Evolutionary conservation across 1,140 invertebrate species (phyloP).

Genomic region (Papilio dardanus): DNA sequence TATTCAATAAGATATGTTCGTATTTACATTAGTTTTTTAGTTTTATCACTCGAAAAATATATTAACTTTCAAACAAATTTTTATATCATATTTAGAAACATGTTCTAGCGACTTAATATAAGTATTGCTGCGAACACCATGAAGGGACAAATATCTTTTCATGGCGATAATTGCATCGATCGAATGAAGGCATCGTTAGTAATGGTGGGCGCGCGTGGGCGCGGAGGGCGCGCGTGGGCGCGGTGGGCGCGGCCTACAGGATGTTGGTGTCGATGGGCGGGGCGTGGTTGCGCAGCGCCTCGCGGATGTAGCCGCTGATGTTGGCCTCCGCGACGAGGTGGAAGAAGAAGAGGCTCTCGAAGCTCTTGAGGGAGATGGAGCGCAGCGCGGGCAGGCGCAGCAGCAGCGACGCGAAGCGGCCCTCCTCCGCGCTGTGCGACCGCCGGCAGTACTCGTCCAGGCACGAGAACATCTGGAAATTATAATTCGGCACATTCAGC

Average conservation of each 20-base stretch:
- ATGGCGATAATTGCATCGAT: not conserved
- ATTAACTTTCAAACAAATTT: not conserved
- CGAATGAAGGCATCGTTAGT: not conserved
- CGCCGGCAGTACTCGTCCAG: conserved; percentile 96
- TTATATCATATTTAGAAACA: not conserved
- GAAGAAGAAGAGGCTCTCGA: conserved; percentile 98
- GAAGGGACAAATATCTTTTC: not conserved
- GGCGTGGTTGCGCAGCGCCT: conserved; percentile 86
- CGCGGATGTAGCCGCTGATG: conserved; percentile 87
- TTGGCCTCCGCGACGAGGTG: conserved; percentile 92
- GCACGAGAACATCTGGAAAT: conserved; percentile 89
- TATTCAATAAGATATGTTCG: not conserved
- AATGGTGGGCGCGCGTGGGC: not conserved
- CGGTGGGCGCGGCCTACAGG: conserved; percentile 47
- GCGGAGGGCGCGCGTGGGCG: not conserved
- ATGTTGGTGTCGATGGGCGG: conserved; percentile 71
- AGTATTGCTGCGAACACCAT: not conserved
- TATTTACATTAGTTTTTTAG: not conserved
- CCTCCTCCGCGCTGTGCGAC: conserved; percentile 94
- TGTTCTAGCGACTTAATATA: not conserved
- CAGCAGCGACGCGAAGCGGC: conserved; percentile 96
- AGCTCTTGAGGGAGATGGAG: conserved; percentile 97
- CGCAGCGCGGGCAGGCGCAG: conserved; percentile 96
- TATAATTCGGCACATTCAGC: no score
- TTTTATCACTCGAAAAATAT: not conserved